Conservation (phyloP, 2,888 invertebrate species). For the Athrips mouffetella region DNA sequence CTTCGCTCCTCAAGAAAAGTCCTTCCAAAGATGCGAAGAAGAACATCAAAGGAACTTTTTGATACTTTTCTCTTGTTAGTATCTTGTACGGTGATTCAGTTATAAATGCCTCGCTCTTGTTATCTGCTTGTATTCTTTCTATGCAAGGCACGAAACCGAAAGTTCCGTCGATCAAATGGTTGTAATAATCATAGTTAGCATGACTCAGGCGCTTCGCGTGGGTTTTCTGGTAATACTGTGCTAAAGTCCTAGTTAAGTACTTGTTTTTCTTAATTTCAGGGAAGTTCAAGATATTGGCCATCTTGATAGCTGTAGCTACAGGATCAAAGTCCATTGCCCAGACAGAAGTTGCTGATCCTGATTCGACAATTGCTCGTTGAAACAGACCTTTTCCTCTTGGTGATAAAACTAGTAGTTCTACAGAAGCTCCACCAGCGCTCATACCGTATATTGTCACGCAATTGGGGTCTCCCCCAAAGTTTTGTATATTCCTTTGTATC, state of each 20-base stretch:
- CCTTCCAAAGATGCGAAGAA: conserved; percentile 35
- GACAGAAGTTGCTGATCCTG: conserved; percentile 31
- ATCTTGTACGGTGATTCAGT: conserved; percentile 27
- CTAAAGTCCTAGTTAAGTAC: neutral
- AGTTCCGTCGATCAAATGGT: conserved; percentile 33
- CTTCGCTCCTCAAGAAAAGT: conserved; percentile 30
- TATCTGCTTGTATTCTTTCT: conserved; percentile 25
- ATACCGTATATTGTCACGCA: conserved; percentile 45
- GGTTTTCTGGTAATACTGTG: conserved; percentile 24
- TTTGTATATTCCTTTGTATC: conserved; percentile 36
- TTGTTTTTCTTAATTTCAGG: neutral
- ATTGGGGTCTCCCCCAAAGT: conserved; percentile 42
- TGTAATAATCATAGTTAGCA: conserved; percentile 30
- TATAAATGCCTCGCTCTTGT: conserved; percentile 26
- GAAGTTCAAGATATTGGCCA: conserved; percentile 22
- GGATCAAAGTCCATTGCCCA: conserved; percentile 34
- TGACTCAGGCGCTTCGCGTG: conserved; percentile 27
- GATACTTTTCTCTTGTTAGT: conserved; percentile 24
- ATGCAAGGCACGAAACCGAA: conserved; percentile 42
- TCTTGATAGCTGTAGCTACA: conserved; percentile 28
- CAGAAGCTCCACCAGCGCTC: conserved; percentile 44
- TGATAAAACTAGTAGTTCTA: conserved; percentile 36
- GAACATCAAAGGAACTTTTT: conserved; percentile 34
- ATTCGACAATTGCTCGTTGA: conserved; percentile 37
- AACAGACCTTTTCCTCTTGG: conserved; percentile 35